Evolutionary conservation across 2,113 vertebrate genomes (phyloP).

Genomic region (Myocastor coypus): DNA sequence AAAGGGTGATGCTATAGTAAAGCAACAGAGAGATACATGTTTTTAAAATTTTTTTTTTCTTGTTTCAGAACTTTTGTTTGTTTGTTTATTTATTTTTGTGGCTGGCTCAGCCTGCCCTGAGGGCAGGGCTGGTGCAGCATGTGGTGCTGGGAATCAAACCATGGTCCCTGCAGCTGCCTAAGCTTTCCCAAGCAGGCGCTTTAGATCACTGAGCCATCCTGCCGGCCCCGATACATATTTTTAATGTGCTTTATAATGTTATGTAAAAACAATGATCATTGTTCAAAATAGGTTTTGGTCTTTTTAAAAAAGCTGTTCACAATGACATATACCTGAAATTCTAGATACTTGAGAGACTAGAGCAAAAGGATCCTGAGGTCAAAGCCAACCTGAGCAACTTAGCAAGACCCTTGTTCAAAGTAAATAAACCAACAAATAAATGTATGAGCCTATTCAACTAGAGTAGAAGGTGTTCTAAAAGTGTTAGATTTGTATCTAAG

Average conservation of each 20-base stretch:
- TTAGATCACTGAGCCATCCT: too few relatives aligned
- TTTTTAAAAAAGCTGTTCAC: constrained; percentile 10
- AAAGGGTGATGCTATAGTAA: background rate
- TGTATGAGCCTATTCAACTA: constrained; percentile 10
- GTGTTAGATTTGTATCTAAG: background rate
- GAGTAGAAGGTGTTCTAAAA: constrained; percentile 25
- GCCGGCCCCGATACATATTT: too few relatives aligned
- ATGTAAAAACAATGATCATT: constrained; percentile 23
- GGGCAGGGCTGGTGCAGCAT: too few relatives aligned
- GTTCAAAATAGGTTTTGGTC: constrained; percentile 6
- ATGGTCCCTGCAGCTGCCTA: too few relatives aligned
- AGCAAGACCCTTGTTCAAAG: background rate
- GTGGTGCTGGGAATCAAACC: too few relatives aligned
- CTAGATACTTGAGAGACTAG: background rate
- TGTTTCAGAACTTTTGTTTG: too few relatives aligned
- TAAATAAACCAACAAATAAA: background rate
- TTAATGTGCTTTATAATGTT: constrained; percentile 2
- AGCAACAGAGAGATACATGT: background rate
- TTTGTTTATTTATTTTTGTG: too few relatives aligned
- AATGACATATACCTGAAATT: background rate
- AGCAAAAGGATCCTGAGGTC: background rate
- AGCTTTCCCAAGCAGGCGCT: too few relatives aligned
- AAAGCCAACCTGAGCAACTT: background rate
- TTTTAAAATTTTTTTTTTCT: too few relatives aligned
- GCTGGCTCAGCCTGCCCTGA: too few relatives aligned